Evolutionary conservation across 2,888 invertebrate genomes (phyloP).

Genomic region (Lamproptera curius): DNA sequence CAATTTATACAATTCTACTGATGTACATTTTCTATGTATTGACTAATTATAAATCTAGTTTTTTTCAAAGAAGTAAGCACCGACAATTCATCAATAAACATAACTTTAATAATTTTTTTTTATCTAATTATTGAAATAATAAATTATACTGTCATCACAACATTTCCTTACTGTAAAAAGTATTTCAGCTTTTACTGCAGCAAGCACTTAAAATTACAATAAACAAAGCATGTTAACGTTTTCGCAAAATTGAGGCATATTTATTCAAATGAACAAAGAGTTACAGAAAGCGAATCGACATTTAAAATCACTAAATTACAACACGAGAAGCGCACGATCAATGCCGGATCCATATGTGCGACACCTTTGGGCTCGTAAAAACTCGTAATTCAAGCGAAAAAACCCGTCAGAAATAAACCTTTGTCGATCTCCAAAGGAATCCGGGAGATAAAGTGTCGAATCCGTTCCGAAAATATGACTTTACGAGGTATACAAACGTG

Average conservation of each 20-base stretch:
- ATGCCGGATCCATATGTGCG: constrained; percentile 26
- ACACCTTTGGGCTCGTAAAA: constrained; percentile 26
- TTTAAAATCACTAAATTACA: not conserved
- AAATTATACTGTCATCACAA: too few relatives aligned
- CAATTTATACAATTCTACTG: too few relatives aligned
- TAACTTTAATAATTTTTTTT: too few relatives aligned
- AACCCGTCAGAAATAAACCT: constrained; percentile 20
- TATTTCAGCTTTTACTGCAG: too few relatives aligned
- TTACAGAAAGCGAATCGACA: not conserved
- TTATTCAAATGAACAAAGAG: not conserved
- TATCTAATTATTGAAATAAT: too few relatives aligned
- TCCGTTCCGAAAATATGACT: constrained; percentile 53
- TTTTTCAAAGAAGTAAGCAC: too few relatives aligned
- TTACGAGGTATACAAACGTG: constrained; percentile 47
- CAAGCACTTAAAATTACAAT: not conserved
- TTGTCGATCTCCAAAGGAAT: constrained; percentile 13
- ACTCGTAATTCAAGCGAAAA: constrained; percentile 25
- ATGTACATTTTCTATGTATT: too few relatives aligned
- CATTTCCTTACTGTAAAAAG: too few relatives aligned
- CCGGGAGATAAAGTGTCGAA: constrained; percentile 22
- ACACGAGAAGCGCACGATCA: constrained; percentile 10
- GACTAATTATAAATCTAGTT: too few relatives aligned
- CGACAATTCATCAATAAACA: too few relatives aligned
- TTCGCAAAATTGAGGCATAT: not conserved
- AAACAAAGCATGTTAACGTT: not conserved